These are phyloP conservation scores for Acanthopagrus latus DNA, from an alignment of 2,797 vertebrate genomes.

Conservation along the genomic window DNA sequence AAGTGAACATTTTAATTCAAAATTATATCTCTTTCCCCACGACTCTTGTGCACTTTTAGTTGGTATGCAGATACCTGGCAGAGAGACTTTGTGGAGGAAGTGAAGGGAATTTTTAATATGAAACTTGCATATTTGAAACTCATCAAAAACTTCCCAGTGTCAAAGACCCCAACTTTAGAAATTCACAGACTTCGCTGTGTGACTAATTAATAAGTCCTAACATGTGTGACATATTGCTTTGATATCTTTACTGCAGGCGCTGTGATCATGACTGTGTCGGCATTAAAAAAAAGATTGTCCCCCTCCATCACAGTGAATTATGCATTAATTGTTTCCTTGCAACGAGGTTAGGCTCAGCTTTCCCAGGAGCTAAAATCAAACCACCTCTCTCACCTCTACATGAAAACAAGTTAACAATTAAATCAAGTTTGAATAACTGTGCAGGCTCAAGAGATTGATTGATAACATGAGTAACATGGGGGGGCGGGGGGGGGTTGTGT, in stretches of 20 bases:
- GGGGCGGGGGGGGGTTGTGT: background rate
- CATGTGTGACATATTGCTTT: background rate
- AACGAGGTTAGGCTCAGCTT: background rate
- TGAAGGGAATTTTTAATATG: background rate
- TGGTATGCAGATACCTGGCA: background rate
- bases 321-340: background rate
- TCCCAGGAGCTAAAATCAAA: background rate
- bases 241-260: background rate
- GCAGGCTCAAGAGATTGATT: constrained; percentile 41
- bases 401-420: constrained; percentile 44
- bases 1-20: background rate
- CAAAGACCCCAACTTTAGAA: background rate
- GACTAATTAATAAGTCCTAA: background rate
- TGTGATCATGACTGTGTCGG: background rate
- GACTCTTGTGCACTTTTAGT: background rate
- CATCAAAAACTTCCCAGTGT: background rate
- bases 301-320: background rate
- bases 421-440: background rate
- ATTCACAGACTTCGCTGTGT: background rate
- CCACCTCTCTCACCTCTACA: background rate
- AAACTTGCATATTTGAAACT: background rate
- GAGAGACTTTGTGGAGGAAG: background rate
- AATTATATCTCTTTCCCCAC: background rate
- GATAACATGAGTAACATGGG: constrained; percentile 33
- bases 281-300: background rate